These are phyloP conservation scores for Augiades crinisus DNA, from an alignment of 2,888 invertebrate genomes.

Conservation along the genomic window DNA sequence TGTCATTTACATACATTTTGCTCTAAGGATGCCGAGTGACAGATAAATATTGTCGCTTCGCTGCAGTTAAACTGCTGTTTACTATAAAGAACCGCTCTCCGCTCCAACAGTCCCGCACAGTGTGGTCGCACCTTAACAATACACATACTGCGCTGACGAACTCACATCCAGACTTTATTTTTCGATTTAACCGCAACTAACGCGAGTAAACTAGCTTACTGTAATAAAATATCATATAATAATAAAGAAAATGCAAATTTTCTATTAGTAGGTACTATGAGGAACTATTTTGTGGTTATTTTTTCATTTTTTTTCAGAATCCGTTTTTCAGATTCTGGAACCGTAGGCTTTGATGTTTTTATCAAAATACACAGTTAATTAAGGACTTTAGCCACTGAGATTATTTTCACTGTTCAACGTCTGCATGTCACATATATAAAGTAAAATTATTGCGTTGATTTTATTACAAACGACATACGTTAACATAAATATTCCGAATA, in stretches of 20 bases:
- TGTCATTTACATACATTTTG: too few species aligned
- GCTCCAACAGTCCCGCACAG: too few species aligned
- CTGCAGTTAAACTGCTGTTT: too few species aligned
- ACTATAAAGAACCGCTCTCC: too few species aligned
- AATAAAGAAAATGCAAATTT: conserved; percentile 77
- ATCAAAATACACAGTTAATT: conserved; percentile 69
- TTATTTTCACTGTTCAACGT: conserved; percentile 42
- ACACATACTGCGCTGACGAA: conserved; percentile 19
- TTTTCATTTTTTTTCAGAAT: conserved; percentile 60
- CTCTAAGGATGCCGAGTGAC: too few species aligned
- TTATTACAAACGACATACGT: conserved; percentile 28
- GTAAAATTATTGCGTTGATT: conserved; percentile 29
- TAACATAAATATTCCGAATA: conserved; percentile 33
- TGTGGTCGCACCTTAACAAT: too few species aligned
- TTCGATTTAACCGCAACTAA: conserved; percentile 43
- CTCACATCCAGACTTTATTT: conserved; percentile 35
- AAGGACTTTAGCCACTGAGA: conserved; percentile 41
- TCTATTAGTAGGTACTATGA: conserved; percentile 80
- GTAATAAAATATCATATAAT: conserved; percentile 65
- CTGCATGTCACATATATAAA: conserved; percentile 18
- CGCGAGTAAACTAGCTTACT: conserved; percentile 74
- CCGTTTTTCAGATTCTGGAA: conserved; percentile 51
- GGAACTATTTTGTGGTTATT: conserved; percentile 79
- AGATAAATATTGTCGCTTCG: too few species aligned
- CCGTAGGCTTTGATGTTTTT: conserved; percentile 70